A percentile compares a stretch with the other conserved stretches of the same genome.
These are phyloP conservation scores for Panulirus ornatus DNA, from an alignment of 1,140 invertebrate genomes.

Conservation along the genomic window DNA sequence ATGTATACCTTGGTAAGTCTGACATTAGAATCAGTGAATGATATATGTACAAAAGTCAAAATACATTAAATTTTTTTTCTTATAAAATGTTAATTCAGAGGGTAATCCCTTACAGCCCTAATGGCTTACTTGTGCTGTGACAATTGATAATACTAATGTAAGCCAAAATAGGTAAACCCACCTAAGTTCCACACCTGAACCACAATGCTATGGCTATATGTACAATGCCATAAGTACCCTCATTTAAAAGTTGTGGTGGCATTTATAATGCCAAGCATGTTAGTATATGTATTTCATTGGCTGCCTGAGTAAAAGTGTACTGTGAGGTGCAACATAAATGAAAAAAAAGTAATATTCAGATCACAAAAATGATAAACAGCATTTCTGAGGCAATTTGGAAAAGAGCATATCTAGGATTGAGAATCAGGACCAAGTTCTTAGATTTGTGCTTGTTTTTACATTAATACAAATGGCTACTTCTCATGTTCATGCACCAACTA, in stretches of 20 bases:
- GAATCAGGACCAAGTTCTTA: slow-evolving; percentile 22
- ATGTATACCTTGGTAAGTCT: background rate
- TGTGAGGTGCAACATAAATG: slow-evolving; percentile 26
- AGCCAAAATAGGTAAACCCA: background rate
- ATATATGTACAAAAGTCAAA: background rate
- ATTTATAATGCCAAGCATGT: background rate
- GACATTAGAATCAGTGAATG: background rate
- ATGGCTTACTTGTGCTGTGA: background rate
- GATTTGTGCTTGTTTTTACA: slow-evolving; percentile 36
- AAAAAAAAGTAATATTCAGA: background rate
- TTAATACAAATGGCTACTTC: slow-evolving; percentile 46
- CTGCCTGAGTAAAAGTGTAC: slow-evolving; percentile 46
- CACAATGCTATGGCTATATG: background rate
- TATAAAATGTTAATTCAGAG: background rate
- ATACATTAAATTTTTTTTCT: background rate
- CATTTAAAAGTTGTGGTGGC: background rate
- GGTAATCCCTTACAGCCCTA: background rate
- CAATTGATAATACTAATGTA: background rate
- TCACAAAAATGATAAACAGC: background rate
- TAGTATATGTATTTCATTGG: slow-evolving; percentile 5
- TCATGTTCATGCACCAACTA: slow-evolving; percentile 30
- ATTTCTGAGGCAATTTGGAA: slow-evolving; percentile 46
- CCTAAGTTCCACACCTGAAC: background rate
- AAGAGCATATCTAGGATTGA: slow-evolving; percentile 39
- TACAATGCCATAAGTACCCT: background rate